phyloP scores from a whole-genome alignment of 2,888 invertebrate species.

The Ametastegia equiseti region DNA sequence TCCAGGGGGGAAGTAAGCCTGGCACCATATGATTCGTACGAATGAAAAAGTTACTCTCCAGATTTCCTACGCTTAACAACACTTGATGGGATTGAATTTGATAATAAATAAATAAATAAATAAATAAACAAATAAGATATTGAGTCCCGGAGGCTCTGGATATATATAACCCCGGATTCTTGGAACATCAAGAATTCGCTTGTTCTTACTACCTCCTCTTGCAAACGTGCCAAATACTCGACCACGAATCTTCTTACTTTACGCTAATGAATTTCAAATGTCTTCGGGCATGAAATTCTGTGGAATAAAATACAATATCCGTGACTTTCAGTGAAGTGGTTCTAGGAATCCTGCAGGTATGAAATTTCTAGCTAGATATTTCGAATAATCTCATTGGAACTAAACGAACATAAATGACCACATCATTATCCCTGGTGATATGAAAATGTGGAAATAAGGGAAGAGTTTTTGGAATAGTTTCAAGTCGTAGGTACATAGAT shows the following conservation, averaged over 20 bases:
- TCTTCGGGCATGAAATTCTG: not conserved
- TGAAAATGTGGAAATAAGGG: not conserved
- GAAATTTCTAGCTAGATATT: not conserved
- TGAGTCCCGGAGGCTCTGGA: not conserved
- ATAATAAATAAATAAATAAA: not conserved
- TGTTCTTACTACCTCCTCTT: not conserved
- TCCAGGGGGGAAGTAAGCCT: not conserved
- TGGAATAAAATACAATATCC: not conserved
- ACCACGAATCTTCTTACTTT: not conserved
- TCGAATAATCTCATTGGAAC: not conserved
- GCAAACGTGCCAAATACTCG: constrained; percentile 8
- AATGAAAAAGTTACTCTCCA: constrained; percentile 12
- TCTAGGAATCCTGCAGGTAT: not conserved
- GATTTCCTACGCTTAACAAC: constrained; percentile 15
- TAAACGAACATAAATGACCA: not conserved
- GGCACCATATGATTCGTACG: constrained; percentile 14
- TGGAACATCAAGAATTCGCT: not conserved
- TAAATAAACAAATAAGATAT: not conserved
- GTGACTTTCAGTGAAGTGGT: not conserved
- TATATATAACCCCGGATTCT: not conserved
- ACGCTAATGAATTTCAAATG: constrained; percentile 8
- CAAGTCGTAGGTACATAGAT: not conserved
- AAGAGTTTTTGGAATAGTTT: not conserved
- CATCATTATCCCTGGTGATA: not conserved
- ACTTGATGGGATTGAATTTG: constrained; percentile 1